Conservation (phyloP, 2,888 invertebrate genomes). For the Watsonalla binaria region DNA sequence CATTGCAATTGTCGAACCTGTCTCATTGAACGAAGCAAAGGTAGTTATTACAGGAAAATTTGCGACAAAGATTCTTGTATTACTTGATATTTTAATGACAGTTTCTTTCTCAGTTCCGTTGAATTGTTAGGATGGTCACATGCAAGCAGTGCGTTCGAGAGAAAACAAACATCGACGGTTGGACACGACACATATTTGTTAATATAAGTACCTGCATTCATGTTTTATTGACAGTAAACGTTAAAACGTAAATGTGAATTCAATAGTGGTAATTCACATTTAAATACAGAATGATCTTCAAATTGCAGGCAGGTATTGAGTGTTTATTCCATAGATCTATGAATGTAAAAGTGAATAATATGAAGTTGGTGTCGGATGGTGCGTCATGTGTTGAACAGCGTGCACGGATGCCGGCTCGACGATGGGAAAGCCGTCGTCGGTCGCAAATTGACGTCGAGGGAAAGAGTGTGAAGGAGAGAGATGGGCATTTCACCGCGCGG, state of each 20-base stretch:
- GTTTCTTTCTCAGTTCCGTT: constrained; percentile 71
- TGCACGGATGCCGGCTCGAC: constrained; percentile 21
- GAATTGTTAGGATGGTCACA: constrained; percentile 70
- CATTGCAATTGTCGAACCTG: constrained; percentile 27
- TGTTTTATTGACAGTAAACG: background rate
- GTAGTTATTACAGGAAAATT: constrained; percentile 39
- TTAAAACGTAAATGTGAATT: constrained; percentile 2
- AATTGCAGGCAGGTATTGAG: no score
- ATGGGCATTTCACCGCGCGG: constrained; percentile 75
- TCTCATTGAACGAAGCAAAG: constrained; percentile 34
- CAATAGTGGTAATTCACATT: background rate
- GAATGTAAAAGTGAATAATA: no score
- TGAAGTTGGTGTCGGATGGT: background rate
- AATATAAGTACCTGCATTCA: constrained; percentile 2
- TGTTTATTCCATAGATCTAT: no score
- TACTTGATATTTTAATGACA: constrained; percentile 64
- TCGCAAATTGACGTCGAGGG: constrained; percentile 58
- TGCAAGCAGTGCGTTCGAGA: constrained; percentile 55
- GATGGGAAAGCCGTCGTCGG: constrained; percentile 59
- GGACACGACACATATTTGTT: constrained; percentile 32
- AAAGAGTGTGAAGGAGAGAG: constrained; percentile 76
- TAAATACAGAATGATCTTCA: no score
- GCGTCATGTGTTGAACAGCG: constrained; percentile 16
- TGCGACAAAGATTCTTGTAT: constrained; percentile 49
- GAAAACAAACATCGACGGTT: constrained; percentile 45